Evolutionary conservation across 1,140 invertebrate species (phyloP).

Genomic region (Plodia interpunctella): DNA sequence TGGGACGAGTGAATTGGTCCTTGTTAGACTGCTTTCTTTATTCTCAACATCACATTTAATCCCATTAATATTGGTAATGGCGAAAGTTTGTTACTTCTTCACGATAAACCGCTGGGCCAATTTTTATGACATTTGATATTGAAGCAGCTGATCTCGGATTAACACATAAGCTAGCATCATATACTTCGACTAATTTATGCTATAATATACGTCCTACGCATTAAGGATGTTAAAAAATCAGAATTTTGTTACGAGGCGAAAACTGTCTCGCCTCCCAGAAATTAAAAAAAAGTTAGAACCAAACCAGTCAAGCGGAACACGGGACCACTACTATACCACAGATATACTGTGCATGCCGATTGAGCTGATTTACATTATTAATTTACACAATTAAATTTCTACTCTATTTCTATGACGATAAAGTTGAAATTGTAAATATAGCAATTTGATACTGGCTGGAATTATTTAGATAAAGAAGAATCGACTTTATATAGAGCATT

Average conservation of each 20-base stretch:
- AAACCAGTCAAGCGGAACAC: conserved; percentile 23
- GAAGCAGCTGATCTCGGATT: too few species aligned
- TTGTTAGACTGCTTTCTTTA: too few species aligned
- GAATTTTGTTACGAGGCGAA: neutral
- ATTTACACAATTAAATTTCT: neutral
- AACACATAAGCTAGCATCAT: too few species aligned
- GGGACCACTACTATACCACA: conserved; percentile 8
- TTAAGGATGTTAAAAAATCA: neutral
- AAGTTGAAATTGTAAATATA: neutral
- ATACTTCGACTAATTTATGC: too few species aligned
- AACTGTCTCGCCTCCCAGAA: neutral
- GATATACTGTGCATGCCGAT: conserved; percentile 13
- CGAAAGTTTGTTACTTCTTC: too few species aligned
- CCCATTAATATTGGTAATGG: too few species aligned
- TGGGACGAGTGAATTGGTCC: too few species aligned
- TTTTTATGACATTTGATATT: too few species aligned
- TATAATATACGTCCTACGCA: too few species aligned
- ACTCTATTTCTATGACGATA: neutral
- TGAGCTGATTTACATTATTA: conserved; percentile 18
- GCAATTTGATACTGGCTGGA: neutral
- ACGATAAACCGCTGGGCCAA: too few species aligned
- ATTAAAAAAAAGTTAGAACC: conserved; percentile 12
- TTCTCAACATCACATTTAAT: too few species aligned
- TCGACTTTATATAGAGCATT: neutral
- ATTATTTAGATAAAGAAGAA: neutral